A percentile compares a stretch with the other conserved stretches of the same genome.
Evolutionary conservation across 1,140 invertebrate species (phyloP).

Genomic region (Trachelipus rathkii): DNA sequence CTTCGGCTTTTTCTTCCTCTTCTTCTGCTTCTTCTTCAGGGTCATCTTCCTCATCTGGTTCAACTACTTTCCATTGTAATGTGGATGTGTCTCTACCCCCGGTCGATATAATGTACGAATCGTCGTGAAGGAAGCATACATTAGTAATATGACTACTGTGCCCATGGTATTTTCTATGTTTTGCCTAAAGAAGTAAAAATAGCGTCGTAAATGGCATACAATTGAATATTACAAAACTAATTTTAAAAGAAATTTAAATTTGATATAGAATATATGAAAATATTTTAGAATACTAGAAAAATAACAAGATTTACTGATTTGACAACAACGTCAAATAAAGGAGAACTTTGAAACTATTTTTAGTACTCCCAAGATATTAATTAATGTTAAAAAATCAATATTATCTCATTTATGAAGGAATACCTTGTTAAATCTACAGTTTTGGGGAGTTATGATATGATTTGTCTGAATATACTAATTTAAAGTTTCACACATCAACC

Average conservation of each 20-base stretch:
- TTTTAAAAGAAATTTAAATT: not conserved
- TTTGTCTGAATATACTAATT: too few relatives aligned
- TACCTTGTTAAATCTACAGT: too few relatives aligned
- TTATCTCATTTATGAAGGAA: too few relatives aligned
- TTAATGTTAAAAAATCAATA: too few relatives aligned
- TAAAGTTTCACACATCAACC: too few relatives aligned
- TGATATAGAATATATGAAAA: not conserved
- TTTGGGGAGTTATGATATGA: too few relatives aligned
- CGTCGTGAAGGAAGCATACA: constrained; percentile 72
- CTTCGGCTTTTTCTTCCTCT: too few relatives aligned
- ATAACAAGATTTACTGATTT: too few relatives aligned
- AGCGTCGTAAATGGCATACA: not conserved
- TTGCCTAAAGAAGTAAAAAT: constrained; percentile 60
- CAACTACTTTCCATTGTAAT: constrained; percentile 68
- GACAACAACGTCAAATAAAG: too few relatives aligned
- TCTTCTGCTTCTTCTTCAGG: too few relatives aligned
- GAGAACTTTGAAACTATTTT: too few relatives aligned
- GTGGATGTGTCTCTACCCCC: constrained; percentile 81
- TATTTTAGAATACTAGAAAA: not conserved
- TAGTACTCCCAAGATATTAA: too few relatives aligned
- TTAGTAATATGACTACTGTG: constrained; percentile 87
- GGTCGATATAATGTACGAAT: constrained; percentile 70
- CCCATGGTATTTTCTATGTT: constrained; percentile 70
- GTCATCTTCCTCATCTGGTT: not conserved
- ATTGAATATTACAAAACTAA: not conserved